Base-by-base conservation (phyloP, 2,888 invertebrate genomes). In the Cerceris ruficornis region DNA sequence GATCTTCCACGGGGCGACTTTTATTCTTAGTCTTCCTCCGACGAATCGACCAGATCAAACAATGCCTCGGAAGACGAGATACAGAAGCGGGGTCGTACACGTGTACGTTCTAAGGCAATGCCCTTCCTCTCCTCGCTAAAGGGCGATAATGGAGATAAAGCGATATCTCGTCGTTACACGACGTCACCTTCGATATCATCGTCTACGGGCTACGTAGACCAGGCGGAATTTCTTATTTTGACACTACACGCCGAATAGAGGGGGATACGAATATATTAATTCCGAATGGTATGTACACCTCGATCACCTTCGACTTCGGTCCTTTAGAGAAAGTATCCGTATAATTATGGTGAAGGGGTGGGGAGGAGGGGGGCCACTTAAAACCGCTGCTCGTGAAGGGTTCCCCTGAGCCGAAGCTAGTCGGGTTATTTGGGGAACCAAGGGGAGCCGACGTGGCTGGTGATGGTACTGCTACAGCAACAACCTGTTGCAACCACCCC, bases 401-500 rank as follows among this genome's bases (percentile, higher is more conserved):
- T 76, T 74, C 50, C 65, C 42, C 14, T 28, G 54, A 15, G 11
- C 15, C 28, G n/a, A 39, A 65, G 59, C 43, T 74, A 74, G 78
- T 41, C 58, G 28, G 58, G 65, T 75, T 77, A 64, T 80, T 81
- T 41, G 69, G 69, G 73, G 78, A 77, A 69, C 81, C 75, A 71
- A 80, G 80, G 77, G 84, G 82, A 81, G 81, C 78, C 70, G 73
- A 50, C 54, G 70, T 59, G 66, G 65, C 73, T 69, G 69, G 55
- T 68, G 72, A 79, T 82, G 77, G 75, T 81, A 77, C 68, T 69
- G 78, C 62, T 75, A 77, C 82, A 79, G 78, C 82, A 70, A 73
- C 88, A 89, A 89, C 89, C 89, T 89, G 89, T 89, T 89, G 89
- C 89, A 88, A 88, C 88, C 86, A 88, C 84, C 85, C 84, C 83